Percentiles rank a stretch among this genome's conserved stretches.
Conservation (phyloP, 92 coral and sea anemone genomes). For the Siderastrea radians region DNA sequence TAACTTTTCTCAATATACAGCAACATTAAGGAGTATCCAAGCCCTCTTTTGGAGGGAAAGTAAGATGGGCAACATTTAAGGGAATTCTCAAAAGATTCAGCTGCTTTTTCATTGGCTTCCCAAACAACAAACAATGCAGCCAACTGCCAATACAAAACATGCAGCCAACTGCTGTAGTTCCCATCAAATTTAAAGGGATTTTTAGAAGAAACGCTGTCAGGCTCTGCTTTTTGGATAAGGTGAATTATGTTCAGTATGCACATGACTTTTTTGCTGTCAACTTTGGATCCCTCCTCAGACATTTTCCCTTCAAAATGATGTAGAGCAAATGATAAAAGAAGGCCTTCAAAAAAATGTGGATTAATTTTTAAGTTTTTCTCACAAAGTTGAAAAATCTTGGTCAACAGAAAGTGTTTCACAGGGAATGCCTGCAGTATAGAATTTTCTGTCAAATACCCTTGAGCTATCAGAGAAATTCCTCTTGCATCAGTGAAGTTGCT, state of each 20-base stretch:
- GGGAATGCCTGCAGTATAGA: slow-evolving; percentile 63
- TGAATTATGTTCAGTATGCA: slow-evolving; percentile 62
- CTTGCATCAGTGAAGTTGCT: slow-evolving; percentile 70
- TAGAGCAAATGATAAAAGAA: slow-evolving; percentile 35
- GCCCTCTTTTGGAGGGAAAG: slow-evolving; percentile 61
- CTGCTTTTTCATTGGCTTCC: slow-evolving; percentile 20
- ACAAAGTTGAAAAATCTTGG: background rate
- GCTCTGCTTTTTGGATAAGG: slow-evolving; percentile 66
- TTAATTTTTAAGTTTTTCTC: slow-evolving; percentile 7
- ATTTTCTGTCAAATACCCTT: slow-evolving; percentile 64
- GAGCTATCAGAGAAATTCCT: slow-evolving; percentile 71
- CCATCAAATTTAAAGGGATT: slow-evolving; percentile 57
- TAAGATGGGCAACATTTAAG: slow-evolving; percentile 54
- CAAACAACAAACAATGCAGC: slow-evolving; percentile 55
- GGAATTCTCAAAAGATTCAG: slow-evolving; percentile 73
- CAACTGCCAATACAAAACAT: slow-evolving; percentile 56
- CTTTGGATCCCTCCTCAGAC: slow-evolving; percentile 6
- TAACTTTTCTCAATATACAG: background rate
- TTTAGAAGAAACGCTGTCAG: slow-evolving; percentile 44
- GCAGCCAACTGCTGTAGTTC: slow-evolving; percentile 81
- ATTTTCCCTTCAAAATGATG: no score
- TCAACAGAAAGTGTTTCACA: no score
- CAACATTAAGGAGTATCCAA: slow-evolving; percentile 40
- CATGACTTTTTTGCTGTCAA: slow-evolving; percentile 40
- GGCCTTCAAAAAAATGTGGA: slow-evolving; percentile 75